These are phyloP conservation scores for Drosophila chauvacae DNA, from an alignment of 1,140 invertebrate genomes.

Conservation along the genomic window DNA sequence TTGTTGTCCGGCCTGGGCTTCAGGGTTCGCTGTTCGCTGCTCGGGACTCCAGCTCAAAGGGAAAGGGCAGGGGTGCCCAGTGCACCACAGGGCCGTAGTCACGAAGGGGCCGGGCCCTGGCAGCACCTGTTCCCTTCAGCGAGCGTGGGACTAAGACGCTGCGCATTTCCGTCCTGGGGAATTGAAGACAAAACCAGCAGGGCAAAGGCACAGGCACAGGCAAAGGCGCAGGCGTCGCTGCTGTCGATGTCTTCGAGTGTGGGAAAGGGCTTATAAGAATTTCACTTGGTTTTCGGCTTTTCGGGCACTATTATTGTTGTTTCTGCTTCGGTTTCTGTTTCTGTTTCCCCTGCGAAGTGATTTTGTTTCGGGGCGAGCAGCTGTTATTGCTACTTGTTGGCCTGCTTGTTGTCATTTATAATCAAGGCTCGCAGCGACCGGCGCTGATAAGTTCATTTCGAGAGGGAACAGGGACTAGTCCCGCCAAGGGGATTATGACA, in stretches of 20 bases:
- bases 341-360: constrained; percentile 73
- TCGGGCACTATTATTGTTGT: constrained; percentile 60
- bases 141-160: constrained; percentile 68
- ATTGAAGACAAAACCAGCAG: constrained; percentile 17
- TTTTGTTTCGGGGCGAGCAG: constrained; percentile 62
- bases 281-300: constrained; percentile 77
- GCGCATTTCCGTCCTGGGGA: constrained; percentile 76
- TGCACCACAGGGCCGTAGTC: constrained; percentile 58
- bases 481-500: constrained; percentile 72
- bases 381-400: constrained; percentile 79
- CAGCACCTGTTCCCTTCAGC: constrained; percentile 62
- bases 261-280: constrained; percentile 83
- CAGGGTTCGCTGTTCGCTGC: constrained; percentile 19
- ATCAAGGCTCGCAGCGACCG: constrained; percentile 71
- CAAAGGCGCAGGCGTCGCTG: constrained; percentile 67
- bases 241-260: constrained; percentile 65
- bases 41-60: constrained; percentile 3
- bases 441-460: constrained; percentile 77
- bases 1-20: constrained; percentile 59
- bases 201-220: constrained; percentile 11
- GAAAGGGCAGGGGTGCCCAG: background rate
- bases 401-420: constrained; percentile 81
- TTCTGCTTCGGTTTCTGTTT: constrained; percentile 51
- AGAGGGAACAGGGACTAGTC: constrained; percentile 54
- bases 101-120: constrained; percentile 35